Evolutionary conservation across 2,797 vertebrate species (phyloP).

Genomic region (Sebastes elongatus): DNA sequence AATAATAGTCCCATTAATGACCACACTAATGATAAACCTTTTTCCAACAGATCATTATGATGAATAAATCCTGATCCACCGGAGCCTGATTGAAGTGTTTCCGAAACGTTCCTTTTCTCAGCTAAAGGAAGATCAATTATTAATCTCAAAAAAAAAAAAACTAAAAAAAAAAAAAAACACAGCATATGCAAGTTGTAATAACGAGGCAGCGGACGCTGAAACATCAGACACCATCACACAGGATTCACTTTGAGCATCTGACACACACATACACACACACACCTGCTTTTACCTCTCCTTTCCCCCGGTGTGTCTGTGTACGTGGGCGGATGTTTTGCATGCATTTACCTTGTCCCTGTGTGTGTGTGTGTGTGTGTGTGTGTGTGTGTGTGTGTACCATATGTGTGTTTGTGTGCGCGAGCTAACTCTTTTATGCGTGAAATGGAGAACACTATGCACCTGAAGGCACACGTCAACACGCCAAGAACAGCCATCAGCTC

Average conservation of each 20-base stretch:
- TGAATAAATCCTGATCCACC: conserved; percentile 6
- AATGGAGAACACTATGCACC: conserved; percentile 81
- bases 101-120: conserved; percentile 10
- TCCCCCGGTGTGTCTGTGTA: conserved; percentile 34
- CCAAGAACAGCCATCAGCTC: conserved; percentile 78
- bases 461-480: conserved; percentile 82
- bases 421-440: conserved; percentile 78
- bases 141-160: conserved; percentile 37
- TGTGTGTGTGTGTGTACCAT: conserved; percentile 3
- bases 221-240: conserved; percentile 53
- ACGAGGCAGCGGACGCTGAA: conserved; percentile 61
- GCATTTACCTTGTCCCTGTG: conserved; percentile 52
- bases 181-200: conserved; percentile 59
- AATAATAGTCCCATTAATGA: neutral
- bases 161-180: conserved; percentile 18
- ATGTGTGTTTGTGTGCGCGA: neutral
- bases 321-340: conserved; percentile 69
- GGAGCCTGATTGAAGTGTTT: conserved; percentile 13
- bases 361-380: conserved; percentile 13
- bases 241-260: conserved; percentile 53
- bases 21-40: neutral
- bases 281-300: conserved; percentile 39
- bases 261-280: conserved; percentile 35
- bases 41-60: neutral
- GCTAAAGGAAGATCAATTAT: conserved; percentile 47